Conservation (phyloP, 2,113 vertebrate species). For the Sitta europaea region DNA sequence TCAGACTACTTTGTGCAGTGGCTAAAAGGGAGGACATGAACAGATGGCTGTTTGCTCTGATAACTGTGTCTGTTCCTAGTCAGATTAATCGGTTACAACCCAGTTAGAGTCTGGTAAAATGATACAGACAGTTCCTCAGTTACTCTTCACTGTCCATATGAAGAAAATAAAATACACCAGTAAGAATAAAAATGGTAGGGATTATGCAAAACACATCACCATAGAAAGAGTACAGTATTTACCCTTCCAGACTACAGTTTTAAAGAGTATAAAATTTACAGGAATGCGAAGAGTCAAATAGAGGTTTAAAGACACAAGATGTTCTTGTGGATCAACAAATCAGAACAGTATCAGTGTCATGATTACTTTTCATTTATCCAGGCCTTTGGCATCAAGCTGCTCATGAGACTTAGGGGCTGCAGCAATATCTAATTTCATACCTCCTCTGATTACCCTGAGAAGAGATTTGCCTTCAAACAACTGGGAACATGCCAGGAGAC, state of each 20-base stretch:
- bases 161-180: neutral
- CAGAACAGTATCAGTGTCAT: neutral
- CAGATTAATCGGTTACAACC: slow-evolving; percentile 35
- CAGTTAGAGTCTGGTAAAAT: neutral
- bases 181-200: neutral
- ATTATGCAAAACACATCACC: neutral
- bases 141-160: neutral
- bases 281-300: neutral
- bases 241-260: neutral
- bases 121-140: neutral
- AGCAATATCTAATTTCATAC: neutral
- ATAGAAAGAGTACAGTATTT: neutral
- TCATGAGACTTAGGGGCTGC: neutral
- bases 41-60: slow-evolving; percentile 42
- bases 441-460: neutral
- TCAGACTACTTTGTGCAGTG: neutral
- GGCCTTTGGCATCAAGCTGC: neutral
- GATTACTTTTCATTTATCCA: neutral
- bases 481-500: neutral
- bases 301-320: neutral
- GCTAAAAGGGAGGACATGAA: neutral
- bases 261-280: neutral
- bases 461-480: neutral
- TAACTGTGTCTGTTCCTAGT: slow-evolving; percentile 2
- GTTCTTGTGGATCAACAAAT: neutral